Percentiles rank a stretch among this genome's conserved stretches.
Conservation (phyloP, 92 coral and sea anemone species). For the Meandrina meandrites region DNA sequence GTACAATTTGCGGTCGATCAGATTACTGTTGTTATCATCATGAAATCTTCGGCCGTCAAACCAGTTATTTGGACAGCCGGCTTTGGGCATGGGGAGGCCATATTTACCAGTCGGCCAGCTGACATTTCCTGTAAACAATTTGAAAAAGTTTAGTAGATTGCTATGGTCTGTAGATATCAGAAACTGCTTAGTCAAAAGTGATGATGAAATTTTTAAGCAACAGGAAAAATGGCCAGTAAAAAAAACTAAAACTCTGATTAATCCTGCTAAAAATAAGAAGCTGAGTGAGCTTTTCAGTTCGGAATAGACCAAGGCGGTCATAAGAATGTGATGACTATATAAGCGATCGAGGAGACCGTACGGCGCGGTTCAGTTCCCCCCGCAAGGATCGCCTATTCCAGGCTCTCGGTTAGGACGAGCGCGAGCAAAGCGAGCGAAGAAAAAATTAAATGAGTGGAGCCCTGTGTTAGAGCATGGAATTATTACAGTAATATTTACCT, state of each 20-base stretch:
- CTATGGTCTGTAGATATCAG: not conserved
- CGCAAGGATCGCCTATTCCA: no score
- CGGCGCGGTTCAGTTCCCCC: no score
- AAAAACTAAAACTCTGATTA: no score
- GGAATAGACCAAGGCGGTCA: no score
- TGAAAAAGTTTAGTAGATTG: not conserved
- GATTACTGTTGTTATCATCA: conserved; percentile 41
- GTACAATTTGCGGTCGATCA: conserved; percentile 53
- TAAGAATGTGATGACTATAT: no score
- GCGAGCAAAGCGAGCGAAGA: not conserved
- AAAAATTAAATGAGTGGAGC: no score
- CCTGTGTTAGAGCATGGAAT: not conserved
- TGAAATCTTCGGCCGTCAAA: conserved; percentile 74
- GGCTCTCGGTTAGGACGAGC: no score
- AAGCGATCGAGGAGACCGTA: no score
- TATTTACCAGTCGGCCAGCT: conserved; percentile 85
- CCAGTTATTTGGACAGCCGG: conserved; percentile 86
- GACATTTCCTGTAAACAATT: conserved; percentile 19
- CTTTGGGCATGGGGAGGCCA: conserved; percentile 77
- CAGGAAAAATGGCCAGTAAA: not conserved
- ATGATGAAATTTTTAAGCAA: not conserved
- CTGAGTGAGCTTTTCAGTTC: no score
- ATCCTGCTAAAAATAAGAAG: no score
- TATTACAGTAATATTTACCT: not conserved
- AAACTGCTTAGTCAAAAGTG: not conserved